A percentile compares a stretch with the other conserved stretches of the same genome.
Conservation (phyloP, 2,797 vertebrate species). For the Rhinichthys osculus region DNA sequence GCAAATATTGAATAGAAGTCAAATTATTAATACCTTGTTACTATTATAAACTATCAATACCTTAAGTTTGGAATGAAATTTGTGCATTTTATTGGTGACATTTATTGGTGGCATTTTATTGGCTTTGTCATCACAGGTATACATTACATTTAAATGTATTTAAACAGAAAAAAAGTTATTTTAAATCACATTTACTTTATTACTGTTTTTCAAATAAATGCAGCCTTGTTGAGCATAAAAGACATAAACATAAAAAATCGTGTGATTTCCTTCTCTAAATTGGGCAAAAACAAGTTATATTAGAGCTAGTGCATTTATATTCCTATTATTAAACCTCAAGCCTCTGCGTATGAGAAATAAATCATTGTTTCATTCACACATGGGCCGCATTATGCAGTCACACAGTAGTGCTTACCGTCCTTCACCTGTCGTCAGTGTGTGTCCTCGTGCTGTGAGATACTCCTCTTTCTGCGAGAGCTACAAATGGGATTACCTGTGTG, state of each 20-base stretch:
- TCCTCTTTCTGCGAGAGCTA: neutral
- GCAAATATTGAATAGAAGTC: neutral
- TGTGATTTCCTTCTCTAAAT: neutral
- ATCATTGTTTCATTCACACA: neutral
- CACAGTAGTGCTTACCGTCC: neutral
- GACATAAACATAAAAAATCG: neutral
- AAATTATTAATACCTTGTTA: neutral
- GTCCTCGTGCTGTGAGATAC: constrained; percentile 9
- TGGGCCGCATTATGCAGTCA: neutral
- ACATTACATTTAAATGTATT: neutral
- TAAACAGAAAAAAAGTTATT: neutral
- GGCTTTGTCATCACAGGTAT: neutral
- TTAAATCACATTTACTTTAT: neutral
- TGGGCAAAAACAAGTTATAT: neutral
- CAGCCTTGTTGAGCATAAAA: neutral
- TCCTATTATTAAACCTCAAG: neutral
- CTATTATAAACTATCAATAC: neutral
- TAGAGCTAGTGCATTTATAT: neutral
- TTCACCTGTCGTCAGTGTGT: neutral
- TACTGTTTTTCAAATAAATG: neutral
- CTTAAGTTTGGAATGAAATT: neutral
- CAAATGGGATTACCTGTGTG: constrained; percentile 12
- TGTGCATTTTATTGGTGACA: neutral
- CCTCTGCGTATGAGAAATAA: neutral
- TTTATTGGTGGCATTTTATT: neutral